These are phyloP conservation scores for Bathynomus jamesi DNA, from an alignment of 1,140 invertebrate genomes.

Conservation along the genomic window DNA sequence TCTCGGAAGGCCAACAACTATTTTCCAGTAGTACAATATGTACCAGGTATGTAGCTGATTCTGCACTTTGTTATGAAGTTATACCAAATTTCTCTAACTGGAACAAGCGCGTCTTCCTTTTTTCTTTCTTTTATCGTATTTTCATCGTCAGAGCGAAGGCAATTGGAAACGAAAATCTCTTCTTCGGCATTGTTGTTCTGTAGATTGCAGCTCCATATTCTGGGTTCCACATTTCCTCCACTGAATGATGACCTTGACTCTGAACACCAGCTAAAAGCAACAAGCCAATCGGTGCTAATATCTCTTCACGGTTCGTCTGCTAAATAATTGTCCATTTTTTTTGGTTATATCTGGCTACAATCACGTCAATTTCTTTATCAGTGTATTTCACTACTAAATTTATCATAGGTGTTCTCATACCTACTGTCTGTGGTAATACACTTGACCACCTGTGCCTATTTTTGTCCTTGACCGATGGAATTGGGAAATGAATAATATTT, in stretches of 20 bases:
- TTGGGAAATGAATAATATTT: no score
- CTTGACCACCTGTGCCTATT: no score
- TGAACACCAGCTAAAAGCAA: not conserved
- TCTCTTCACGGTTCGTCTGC: not conserved
- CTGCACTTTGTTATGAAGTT: not conserved
- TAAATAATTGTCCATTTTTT: not conserved
- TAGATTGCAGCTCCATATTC: not conserved
- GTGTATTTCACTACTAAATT: not conserved
- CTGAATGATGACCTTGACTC: not conserved
- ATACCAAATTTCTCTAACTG: constrained; percentile 35
- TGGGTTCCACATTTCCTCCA: not conserved
- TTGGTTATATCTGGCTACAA: not conserved
- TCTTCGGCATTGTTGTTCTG: not conserved
- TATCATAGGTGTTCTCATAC: no score
- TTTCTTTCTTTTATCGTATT: constrained; percentile 19
- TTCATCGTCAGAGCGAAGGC: constrained; percentile 36
- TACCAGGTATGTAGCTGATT: not conserved
- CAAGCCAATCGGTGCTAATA: not conserved
- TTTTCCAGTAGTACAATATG: no score
- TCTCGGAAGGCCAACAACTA: no score
- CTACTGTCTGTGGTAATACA: no score
- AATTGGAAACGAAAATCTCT: not conserved
- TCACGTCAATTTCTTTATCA: not conserved
- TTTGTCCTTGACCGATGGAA: no score
- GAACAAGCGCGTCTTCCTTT: constrained; percentile 31